Conservation (phyloP, 2,797 vertebrate genomes). For the Darevskia nairensis region DNA sequence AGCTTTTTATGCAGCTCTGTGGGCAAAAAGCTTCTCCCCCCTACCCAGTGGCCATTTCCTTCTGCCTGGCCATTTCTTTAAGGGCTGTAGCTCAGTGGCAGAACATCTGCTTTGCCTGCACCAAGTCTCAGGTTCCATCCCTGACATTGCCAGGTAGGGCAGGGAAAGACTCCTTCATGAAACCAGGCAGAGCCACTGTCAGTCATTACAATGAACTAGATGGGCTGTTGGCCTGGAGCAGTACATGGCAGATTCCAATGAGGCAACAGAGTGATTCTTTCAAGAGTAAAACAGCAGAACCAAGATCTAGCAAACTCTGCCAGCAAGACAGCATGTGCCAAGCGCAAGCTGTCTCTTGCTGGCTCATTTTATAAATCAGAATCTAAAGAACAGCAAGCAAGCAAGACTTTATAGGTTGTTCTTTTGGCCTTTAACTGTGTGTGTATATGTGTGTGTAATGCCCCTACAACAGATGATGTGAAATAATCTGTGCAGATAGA, state of each 20-base stretch:
- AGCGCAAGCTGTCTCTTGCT: neutral
- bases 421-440: neutral
- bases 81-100: no score
- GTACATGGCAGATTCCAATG: no score
- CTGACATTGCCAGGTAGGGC: no score
- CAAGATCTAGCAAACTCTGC: no score
- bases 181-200: no score
- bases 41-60: neutral
- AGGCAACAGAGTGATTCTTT: neutral
- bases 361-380: no score
- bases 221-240: no score
- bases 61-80: neutral
- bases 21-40: conserved; percentile 17
- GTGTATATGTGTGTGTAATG: no score
- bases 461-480: neutral
- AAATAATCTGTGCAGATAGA: neutral
- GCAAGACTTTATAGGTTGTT: neutral
- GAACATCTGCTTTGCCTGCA: no score
- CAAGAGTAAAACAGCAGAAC: neutral
- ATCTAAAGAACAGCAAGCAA: neutral
- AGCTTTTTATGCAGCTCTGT: neutral
- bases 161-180: no score
- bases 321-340: neutral
- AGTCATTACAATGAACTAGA: no score
- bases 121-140: no score